These are phyloP conservation scores for Erythrocercus mccallii DNA, from an alignment of 2,113 vertebrate species.

Conservation along the genomic window DNA sequence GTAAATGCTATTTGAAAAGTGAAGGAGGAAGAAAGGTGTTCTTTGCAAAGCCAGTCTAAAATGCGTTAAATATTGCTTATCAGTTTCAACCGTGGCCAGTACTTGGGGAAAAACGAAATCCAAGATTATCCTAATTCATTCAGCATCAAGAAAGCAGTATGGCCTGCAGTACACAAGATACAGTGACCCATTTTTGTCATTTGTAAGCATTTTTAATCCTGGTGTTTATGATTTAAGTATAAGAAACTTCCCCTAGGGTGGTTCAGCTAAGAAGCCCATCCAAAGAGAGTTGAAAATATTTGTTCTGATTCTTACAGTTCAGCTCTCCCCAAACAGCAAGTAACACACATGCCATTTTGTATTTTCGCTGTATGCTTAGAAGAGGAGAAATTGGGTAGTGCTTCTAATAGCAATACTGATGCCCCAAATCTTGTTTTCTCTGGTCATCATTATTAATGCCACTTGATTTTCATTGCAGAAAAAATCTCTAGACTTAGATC, in stretches of 20 bases:
- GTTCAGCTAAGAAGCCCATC: slow-evolving; percentile 13
- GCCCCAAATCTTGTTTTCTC: neutral
- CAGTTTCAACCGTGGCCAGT: neutral
- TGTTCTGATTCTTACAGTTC: slow-evolving; percentile 19
- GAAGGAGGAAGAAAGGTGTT: neutral
- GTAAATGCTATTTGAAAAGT: neutral
- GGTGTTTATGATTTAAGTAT: slow-evolving; percentile 53
- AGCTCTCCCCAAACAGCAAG: neutral
- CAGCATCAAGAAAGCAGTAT: slow-evolving; percentile 1
- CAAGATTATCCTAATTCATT: slow-evolving; percentile 54
- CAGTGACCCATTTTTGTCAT: slow-evolving; percentile 63
- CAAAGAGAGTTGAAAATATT: slow-evolving; percentile 31
- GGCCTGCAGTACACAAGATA: slow-evolving; percentile 54
- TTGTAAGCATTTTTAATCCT: slow-evolving; percentile 60
- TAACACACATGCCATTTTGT: slow-evolving; percentile 22
- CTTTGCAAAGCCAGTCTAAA: neutral
- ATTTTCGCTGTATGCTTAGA: slow-evolving; percentile 4
- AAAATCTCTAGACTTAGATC: slow-evolving; percentile 12
- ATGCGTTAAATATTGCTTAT: neutral
- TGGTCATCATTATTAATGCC: neutral
- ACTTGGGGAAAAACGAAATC: slow-evolving; percentile 29
- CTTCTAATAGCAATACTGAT: neutral
- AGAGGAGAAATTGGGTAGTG: neutral
- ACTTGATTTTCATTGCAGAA: slow-evolving; percentile 5
- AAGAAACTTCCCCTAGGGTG: slow-evolving; percentile 32